Evolutionary conservation across 2,113 vertebrate species (phyloP), one percentile per base, ranked within the genome.

Genomic region (Nannobrachium achirus): DNA sequence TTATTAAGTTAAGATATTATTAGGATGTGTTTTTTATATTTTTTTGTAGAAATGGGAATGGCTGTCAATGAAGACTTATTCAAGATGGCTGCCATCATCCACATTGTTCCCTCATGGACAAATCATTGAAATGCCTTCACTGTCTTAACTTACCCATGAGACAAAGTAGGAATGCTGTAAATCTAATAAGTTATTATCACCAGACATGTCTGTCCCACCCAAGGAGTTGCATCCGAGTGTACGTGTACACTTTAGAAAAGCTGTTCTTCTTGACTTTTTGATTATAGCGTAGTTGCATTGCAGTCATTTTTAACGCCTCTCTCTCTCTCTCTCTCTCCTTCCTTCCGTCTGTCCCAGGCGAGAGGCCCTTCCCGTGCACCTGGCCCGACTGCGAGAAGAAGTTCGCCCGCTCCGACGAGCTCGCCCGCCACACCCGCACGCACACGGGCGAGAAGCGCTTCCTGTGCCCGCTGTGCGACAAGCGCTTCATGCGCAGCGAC

Each of bases 401-500:
- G 83, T 94, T 94, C 1, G 93, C 93, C 59, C 93, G 93, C 50
- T 94, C 93, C 0, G 93, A 93, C 1, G 93, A 94, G 87, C 89
- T 94, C 4, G 92, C 93, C 15, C 91, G 93, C 51, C 93, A 94
- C 86, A 92, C 89, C 25, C 93, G 93, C 71, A 93, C 93, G 16
- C 93, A 93, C 88, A 93, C 93, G 0, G 93, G 93, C 6, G 93
- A 93, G 55, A 93, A 93, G 0, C 93, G 93, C 73, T 93, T 93
- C 86, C 82, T 88, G 64, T 93, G 93, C 64, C 93, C 93, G 0
- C 82, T 93, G 58, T 93, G 93, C 60, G 90, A 92, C 19, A 94
- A 94, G 80, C 91, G 92, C 44, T 94, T 94, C 79, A 93, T 94
- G 93, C 93, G 93, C 77, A 93, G 92, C 44, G 93, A 94, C 86